These are phyloP conservation scores for Centropus unirufus DNA, from an alignment of 2,113 vertebrate genomes.

Conservation along the genomic window DNA sequence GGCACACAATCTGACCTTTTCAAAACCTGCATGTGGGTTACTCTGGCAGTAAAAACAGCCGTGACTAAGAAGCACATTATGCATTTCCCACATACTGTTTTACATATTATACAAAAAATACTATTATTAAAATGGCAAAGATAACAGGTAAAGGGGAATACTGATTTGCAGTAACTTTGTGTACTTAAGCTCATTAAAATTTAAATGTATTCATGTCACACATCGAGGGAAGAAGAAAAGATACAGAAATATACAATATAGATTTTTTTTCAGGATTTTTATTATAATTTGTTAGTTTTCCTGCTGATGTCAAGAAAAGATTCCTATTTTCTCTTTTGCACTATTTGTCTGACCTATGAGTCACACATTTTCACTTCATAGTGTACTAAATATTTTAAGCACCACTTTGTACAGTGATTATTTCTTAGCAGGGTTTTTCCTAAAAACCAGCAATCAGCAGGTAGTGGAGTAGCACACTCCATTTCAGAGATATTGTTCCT, in stretches of 20 bases:
- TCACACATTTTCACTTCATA: slow-evolving; percentile 47
- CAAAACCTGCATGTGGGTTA: slow-evolving; percentile 61
- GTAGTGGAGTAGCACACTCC: neutral
- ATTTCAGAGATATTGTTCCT: neutral
- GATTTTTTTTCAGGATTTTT: neutral
- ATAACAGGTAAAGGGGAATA: slow-evolving; percentile 25
- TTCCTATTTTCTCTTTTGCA: slow-evolving; percentile 50
- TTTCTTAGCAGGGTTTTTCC: slow-evolving; percentile 25
- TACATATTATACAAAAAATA: slow-evolving; percentile 52
- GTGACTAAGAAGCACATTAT: slow-evolving; percentile 72
- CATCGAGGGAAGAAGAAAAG: neutral
- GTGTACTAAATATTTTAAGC: slow-evolving; percentile 50
- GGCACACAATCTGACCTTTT: slow-evolving; percentile 65
- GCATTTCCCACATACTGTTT: slow-evolving; percentile 71
- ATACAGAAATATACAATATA: neutral
- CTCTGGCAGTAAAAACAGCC: slow-evolving; percentile 67
- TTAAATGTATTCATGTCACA: slow-evolving; percentile 2
- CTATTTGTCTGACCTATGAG: slow-evolving; percentile 33
- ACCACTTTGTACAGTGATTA: slow-evolving; percentile 29
- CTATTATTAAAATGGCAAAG: slow-evolving; percentile 50
- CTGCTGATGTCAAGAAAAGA: slow-evolving; percentile 1
- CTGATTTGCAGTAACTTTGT: slow-evolving; percentile 29
- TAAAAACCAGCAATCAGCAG: slow-evolving; percentile 31
- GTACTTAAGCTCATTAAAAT: neutral
- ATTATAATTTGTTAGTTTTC: slow-evolving; percentile 6